A percentile compares a stretch with the other conserved stretches of the same genome.
These are phyloP conservation scores for Lophius piscatorius DNA, from an alignment of 2,113 vertebrate species.

Conservation along the genomic window DNA sequence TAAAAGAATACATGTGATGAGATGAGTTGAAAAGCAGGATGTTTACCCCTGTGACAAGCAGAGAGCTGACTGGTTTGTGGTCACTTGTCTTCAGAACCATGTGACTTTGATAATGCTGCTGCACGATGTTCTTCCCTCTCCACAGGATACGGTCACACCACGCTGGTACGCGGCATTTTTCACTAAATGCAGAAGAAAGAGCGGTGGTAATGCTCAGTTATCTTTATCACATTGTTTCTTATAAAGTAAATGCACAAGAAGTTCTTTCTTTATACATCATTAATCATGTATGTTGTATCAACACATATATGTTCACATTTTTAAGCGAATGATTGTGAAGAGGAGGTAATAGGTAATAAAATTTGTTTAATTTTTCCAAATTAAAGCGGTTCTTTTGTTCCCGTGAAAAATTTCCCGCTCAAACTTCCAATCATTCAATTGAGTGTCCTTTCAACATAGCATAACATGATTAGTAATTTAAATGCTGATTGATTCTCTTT, in stretches of 20 bases:
- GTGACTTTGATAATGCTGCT: slow-evolving; percentile 91
- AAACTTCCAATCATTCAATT: too few species aligned
- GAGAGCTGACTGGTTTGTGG: slow-evolving; percentile 95
- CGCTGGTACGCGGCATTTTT: slow-evolving; percentile 93
- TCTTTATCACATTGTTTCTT: background rate
- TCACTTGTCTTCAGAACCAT: slow-evolving; percentile 94
- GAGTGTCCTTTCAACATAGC: too few species aligned
- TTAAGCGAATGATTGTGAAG: too few species aligned
- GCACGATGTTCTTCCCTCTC: slow-evolving; percentile 87
- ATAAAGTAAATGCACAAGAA: too few species aligned
- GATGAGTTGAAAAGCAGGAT: background rate
- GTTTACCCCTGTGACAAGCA: slow-evolving; percentile 89
- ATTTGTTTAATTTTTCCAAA: too few species aligned
- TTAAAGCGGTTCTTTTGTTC: too few species aligned
- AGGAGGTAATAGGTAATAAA: too few species aligned
- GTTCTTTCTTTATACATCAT: too few species aligned
- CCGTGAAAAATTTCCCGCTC: too few species aligned
- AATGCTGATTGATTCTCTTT: background rate
- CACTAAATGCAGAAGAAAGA: slow-evolving; percentile 74
- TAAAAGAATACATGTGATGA: background rate
- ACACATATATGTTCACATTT: too few species aligned
- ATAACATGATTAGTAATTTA: background rate
- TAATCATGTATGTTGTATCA: too few species aligned
- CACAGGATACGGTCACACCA: slow-evolving; percentile 98
- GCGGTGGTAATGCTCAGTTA: background rate